Conservation (phyloP, 2,113 vertebrate genomes). For the pig (Sus scrofa) region T2T-Sscrofa CM000814.6:13901501-13902000, state of each 20-base stretch:
- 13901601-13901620: neutral
- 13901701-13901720: neutral
- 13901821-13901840: neutral
- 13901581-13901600: constrained; percentile 59
- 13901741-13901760: neutral
- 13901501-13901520: neutral
- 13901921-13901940: neutral
- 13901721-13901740: neutral
- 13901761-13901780: constrained; percentile 36
- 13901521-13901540: neutral
- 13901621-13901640: neutral
- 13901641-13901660: neutral
- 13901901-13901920: constrained; percentile 17
- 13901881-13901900: constrained; percentile 31
- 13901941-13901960: neutral
- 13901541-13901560: neutral
- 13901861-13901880: neutral
- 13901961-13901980: neutral
- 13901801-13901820: constrained; percentile 1
- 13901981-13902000: neutral
- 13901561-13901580: constrained; percentile 1
- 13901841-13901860: neutral
- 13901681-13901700: constrained; percentile 43
- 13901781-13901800: neutral
- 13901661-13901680: constrained; percentile 5